Evolutionary conservation across 2,113 vertebrate species (phyloP).

Genomic region (Corythoichthys intestinalis): DNA sequence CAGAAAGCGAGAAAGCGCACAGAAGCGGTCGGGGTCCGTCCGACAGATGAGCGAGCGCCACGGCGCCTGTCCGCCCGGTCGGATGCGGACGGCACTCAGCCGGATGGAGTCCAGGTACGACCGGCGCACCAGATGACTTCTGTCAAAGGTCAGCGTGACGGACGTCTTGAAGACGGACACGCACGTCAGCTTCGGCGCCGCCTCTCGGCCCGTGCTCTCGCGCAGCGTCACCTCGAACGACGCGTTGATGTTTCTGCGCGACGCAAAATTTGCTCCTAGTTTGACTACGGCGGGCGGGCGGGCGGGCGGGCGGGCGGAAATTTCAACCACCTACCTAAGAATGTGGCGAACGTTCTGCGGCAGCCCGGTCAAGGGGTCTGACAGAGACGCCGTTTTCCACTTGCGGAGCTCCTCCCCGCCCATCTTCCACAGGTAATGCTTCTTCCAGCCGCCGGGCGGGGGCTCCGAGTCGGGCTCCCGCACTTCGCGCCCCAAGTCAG

Average conservation of each 20-base stretch:
- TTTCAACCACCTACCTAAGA: constrained; percentile 38
- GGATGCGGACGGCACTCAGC: constrained; percentile 34
- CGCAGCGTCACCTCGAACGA: constrained; percentile 47
- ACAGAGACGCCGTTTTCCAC: constrained; percentile 32
- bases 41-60: constrained; percentile 48
- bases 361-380: constrained; percentile 30
- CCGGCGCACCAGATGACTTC: neutral
- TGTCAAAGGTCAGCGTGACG: constrained; percentile 26
- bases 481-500: constrained; percentile 12
- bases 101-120: constrained; percentile 26
- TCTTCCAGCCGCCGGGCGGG: constrained; percentile 38
- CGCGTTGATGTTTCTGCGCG: constrained; percentile 34
- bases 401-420: constrained; percentile 21
- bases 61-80: neutral
- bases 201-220: neutral
- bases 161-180: constrained; percentile 33
- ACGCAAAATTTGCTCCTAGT: neutral
- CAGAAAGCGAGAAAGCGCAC: rapidly evolving
- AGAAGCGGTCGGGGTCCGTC: neutral
- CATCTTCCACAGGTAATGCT: constrained; percentile 27
- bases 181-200: constrained; percentile 4
- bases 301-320: no score
- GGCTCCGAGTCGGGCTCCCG: constrained; percentile 25
- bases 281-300: no score
- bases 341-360: constrained; percentile 19